Evolutionary conservation across 1,140 invertebrate genomes (phyloP).

Genomic region (Zaprionus gabonicus): DNA sequence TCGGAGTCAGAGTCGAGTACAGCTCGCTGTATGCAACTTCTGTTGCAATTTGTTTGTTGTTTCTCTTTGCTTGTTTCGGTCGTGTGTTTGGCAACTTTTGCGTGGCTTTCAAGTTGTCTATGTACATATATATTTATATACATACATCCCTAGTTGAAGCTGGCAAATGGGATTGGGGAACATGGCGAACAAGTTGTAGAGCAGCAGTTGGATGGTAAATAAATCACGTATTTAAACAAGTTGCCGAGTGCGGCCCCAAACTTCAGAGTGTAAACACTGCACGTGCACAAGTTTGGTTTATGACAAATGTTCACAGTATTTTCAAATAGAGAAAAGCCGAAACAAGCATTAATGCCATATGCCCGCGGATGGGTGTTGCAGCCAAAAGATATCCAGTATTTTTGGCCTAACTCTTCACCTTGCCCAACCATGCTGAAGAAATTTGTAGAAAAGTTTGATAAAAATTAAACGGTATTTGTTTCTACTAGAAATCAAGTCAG

Average conservation of each 20-base stretch:
- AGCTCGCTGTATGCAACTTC: constrained; percentile 61
- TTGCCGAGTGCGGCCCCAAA: constrained; percentile 60
- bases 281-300: constrained; percentile 79
- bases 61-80: constrained; percentile 28
- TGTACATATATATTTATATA: not conserved
- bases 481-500: not conserved
- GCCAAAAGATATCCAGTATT: not conserved
- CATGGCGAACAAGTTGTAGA: constrained; percentile 29
- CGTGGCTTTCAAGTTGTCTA: constrained; percentile 39
- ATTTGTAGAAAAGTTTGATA: too few species aligned
- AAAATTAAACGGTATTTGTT: too few species aligned
- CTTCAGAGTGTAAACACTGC: constrained; percentile 72
- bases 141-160: constrained; percentile 23
- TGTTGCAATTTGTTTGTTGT: constrained; percentile 67
- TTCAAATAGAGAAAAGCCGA: constrained; percentile 30
- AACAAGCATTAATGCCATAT: not conserved
- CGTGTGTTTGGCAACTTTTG: constrained; percentile 59
- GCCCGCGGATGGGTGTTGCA: not conserved
- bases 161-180: not conserved
- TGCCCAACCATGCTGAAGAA: not conserved
- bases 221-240: constrained; percentile 82
- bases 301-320: constrained; percentile 70
- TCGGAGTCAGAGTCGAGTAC: constrained; percentile 36
- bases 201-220: constrained; percentile 72
- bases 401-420: not conserved